Evolutionary conservation across 2,888 invertebrate genomes (phyloP).

Genomic region (Tromatobia lineatoria): DNA sequence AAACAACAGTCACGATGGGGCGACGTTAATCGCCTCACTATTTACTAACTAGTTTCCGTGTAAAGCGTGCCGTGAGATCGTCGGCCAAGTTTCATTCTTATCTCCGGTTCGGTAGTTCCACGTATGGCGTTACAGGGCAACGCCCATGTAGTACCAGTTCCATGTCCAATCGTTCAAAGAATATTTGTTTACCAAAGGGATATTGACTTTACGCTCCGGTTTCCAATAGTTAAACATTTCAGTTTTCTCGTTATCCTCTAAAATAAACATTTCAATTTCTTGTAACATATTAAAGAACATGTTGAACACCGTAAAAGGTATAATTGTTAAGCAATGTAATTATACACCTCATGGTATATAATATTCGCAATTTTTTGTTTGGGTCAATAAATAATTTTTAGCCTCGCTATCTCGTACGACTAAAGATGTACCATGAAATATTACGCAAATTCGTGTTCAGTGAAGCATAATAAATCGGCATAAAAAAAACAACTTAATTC

Average conservation of each 20-base stretch:
- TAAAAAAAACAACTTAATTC: no score
- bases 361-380: no score
- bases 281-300: neutral
- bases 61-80: conserved; percentile 60
- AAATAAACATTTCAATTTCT: neutral
- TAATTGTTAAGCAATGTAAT: no score
- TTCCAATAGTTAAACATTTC: neutral
- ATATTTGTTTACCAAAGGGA: neutral
- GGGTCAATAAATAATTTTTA: no score
- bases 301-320: no score
- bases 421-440: no score
- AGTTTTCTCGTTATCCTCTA: neutral
- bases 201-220: neutral
- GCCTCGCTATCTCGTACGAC: no score
- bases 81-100: conserved; percentile 38
- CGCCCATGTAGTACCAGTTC: conserved; percentile 11
- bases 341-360: no score
- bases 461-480: no score
- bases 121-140: conserved; percentile 18
- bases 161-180: neutral
- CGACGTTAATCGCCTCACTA: neutral
- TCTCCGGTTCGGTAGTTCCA: conserved; percentile 15
- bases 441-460: no score
- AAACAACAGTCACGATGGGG: neutral
- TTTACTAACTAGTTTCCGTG: conserved; percentile 36